Base-by-base conservation (phyloP, 2,797 vertebrate species). In the Mastacembelus armatus region DNA sequence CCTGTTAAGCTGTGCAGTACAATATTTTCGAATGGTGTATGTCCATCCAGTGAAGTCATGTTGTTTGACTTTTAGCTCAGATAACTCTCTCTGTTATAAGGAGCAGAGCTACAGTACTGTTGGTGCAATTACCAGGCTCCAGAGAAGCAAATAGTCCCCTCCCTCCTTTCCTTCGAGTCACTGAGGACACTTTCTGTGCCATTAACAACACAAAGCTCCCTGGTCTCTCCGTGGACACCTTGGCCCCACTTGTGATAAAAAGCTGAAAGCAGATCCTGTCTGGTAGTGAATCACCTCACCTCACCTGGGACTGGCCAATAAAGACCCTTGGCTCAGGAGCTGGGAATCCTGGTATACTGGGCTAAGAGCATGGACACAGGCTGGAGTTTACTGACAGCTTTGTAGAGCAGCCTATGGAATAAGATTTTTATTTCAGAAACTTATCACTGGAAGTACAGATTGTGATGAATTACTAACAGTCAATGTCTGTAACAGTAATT, bases 221-320 rank as follows among this genome's bases (percentile, higher is more conserved):
- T n/a, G 10, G 83, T 74, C 80, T 88, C 84, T 90, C 88, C 80
- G 84, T 54, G 88, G 87, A 90, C 87, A 89, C 85, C 78, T 88
- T 83, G 74, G 87, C 86, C 89, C 84, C 91, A 71, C 86, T 81
- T 71, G 76, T 78, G 91, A 92, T 91, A 91, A 91, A 91, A 81
- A 81, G n/a, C 72, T 88, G 92, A 91, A 93, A 94, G 88, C 77
- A 84, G 91, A 94, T 88, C 88, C 83, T 22, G 81, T 87, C 85
- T 85, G 26, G 61, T 55, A 24, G 69, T 78, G 85, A 88, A 87
- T 85, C 64, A 47, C 64, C 71, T 74, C 19, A 45, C 55, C 83
- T 89, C 91, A 85, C 84, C 59, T 80, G 89, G 86, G 91, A 86
- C 72, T 40, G 2, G 30, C 59, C 59, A n/a, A 74, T 80, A 88